A percentile compares a stretch with the other conserved stretches of the same genome.
Conservation (phyloP, 1,140 invertebrate genomes). For the Battus philenor region DNA sequence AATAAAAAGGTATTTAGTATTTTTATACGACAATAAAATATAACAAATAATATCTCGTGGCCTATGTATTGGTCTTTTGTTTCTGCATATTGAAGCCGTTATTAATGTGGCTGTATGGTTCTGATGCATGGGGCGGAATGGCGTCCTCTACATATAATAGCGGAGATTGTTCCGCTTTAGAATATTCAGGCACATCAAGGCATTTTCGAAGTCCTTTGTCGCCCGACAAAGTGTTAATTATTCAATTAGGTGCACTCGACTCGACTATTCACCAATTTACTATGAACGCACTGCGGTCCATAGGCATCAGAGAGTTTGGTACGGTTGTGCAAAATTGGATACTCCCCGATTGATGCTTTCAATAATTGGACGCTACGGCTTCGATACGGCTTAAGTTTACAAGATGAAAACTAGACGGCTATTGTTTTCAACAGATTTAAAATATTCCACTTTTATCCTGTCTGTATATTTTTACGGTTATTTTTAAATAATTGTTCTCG, state of each 20-base stretch:
- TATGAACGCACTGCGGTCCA: conserved; percentile 15
- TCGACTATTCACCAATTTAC: conserved; percentile 16
- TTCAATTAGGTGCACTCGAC: conserved; percentile 17
- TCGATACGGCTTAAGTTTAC: background rate
- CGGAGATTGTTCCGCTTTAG: conserved; percentile 11
- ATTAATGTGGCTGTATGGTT: too few relatives aligned
- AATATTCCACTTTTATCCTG: too few relatives aligned
- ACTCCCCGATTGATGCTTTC: background rate
- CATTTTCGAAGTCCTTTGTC: conserved; percentile 18
- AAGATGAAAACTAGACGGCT: background rate
- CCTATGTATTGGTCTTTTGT: too few relatives aligned
- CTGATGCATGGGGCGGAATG: too few relatives aligned
- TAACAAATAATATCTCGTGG: too few relatives aligned
- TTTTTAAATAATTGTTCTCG: too few relatives aligned
- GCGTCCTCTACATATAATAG: conserved; percentile 10
- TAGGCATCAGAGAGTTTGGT: conserved; percentile 14
- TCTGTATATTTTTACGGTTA: too few relatives aligned
- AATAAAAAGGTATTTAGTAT: too few relatives aligned
- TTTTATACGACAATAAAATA: too few relatives aligned
- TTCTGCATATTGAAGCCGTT: too few relatives aligned
- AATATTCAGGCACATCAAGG: conserved; percentile 15
- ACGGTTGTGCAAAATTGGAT: conserved; percentile 8
- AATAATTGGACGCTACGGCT: background rate
- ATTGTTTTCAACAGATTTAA: too few relatives aligned
- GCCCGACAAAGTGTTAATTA: conserved; percentile 16